Evolutionary conservation across 2,888 invertebrate genomes (phyloP).

Genomic region (Cheilosia variabilis): DNA sequence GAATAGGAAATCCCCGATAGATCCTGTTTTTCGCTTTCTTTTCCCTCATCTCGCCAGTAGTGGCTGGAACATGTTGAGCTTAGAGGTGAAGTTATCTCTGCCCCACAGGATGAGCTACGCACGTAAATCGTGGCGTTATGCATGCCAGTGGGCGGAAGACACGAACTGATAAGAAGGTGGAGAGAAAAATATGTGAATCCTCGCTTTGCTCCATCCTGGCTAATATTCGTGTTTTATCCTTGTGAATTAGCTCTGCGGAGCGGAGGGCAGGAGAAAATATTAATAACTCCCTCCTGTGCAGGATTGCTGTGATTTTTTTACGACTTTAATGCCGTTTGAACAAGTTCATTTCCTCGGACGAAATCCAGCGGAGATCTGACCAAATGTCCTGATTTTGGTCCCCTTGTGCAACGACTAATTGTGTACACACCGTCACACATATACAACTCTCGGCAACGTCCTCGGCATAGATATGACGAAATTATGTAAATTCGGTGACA

Average conservation of each 20-base stretch:
- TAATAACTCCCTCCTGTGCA: conserved; percentile 49
- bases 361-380: conserved; percentile 29
- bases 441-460: conserved; percentile 30
- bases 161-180: conserved; percentile 38
- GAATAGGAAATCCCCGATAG: conserved; percentile 84
- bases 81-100: conserved; percentile 75
- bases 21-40: conserved; percentile 79
- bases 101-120: conserved; percentile 73
- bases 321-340: conserved; percentile 46
- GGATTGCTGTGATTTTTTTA: conserved; percentile 31
- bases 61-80: conserved; percentile 71
- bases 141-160: conserved; percentile 24
- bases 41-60: background rate
- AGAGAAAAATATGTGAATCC: conserved; percentile 49
- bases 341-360: conserved; percentile 50
- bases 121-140: conserved; percentile 73
- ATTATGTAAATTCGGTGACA: conserved; percentile 67
- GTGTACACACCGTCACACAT: conserved; percentile 12
- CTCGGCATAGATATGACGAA: conserved; percentile 67
- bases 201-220: conserved; percentile 44
- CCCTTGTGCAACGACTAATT: conserved; percentile 52
- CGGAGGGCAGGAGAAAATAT: conserved; percentile 41
- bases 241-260: conserved; percentile 54
- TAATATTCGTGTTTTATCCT: conserved; percentile 67
- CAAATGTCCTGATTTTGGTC: conserved; percentile 51